Evolutionary conservation across 2,888 invertebrate species (phyloP), one percentile per base, ranked within the genome.

Genomic region (Clunio marinus): DNA sequence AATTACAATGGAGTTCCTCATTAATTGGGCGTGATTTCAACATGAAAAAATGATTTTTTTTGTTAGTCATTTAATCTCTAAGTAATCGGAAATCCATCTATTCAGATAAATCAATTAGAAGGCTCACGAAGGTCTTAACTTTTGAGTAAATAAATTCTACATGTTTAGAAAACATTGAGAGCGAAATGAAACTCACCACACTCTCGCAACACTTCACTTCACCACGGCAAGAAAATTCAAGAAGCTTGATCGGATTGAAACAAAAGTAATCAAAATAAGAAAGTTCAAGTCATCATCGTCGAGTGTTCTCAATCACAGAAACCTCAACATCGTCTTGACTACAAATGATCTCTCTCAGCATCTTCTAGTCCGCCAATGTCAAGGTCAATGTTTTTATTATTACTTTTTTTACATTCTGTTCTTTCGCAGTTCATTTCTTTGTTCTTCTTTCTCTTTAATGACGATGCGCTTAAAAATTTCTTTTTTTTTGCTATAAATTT

Each of bases 371-470:
- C 5, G n/a, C 3, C n/a, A 55, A 27, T 8, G 57, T 57, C 57
- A 57, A 57, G 57, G 57, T 57, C 57, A 57, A 57, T 57, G 57
- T 13, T 57, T 57, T 27, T 5, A 10, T 57, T 24, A 27, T 27
- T 27, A 24, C 13, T 27, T 51, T 45, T 45, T 45, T 3, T 10
- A 15, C 45, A 10, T 45, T 45, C 15, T 13, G 15, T 45, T 8
- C 17, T 51, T 4, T 17, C 51, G n/a, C 22, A 22, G 8, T 51
- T 51, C 17, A 8, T 24, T 3, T 24, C 13, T 27, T 25, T n/a
- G 25, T 10, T 2, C 24, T 57, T 8, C 25, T 22, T 45, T 45
- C 45, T 5, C 45, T 45, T 4, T 32, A 10, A 32, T 7, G 32
- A 4, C 10, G 4, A 32, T 10, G 32, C 5, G 4, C 5, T 7